Conservation (phyloP, 2,797 vertebrate genomes). For the Acrossocheilus fasciatus region DNA sequence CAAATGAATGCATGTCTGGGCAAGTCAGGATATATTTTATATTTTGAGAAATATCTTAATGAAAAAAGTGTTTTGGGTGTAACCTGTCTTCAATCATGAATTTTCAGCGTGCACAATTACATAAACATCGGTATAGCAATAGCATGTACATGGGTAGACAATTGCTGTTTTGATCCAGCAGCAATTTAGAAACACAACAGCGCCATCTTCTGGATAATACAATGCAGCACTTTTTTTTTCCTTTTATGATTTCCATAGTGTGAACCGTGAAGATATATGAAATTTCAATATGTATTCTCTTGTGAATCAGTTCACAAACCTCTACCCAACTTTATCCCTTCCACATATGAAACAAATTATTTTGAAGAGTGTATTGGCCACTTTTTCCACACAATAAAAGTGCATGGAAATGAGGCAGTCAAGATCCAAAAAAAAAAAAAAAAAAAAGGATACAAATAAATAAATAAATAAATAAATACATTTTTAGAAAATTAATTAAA, state of each 20-base stretch:
- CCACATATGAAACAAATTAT: background rate
- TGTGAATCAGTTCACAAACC: background rate
- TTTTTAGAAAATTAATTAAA: background rate
- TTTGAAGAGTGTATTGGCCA: background rate
- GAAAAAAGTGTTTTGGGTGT: background rate
- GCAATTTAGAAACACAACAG: background rate
- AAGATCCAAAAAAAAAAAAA: background rate
- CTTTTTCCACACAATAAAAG: background rate
- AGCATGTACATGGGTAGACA: background rate
- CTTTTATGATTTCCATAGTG: background rate
- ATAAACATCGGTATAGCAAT: background rate
- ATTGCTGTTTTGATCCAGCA: background rate
- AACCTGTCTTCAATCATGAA: background rate
- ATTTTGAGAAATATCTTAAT: background rate
- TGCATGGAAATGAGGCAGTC: background rate
- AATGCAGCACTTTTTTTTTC: background rate
- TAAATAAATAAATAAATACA: background rate
- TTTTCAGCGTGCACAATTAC: background rate
- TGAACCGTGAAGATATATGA: background rate
- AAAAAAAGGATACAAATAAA: no score
- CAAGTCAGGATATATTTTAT: background rate
- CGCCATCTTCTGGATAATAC: constrained; percentile 34
- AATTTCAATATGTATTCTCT: background rate
- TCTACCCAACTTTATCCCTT: background rate
- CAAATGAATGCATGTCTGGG: background rate